Evolutionary conservation across 2,113 vertebrate species (phyloP).

Genomic region (Chrysemys picta): DNA sequence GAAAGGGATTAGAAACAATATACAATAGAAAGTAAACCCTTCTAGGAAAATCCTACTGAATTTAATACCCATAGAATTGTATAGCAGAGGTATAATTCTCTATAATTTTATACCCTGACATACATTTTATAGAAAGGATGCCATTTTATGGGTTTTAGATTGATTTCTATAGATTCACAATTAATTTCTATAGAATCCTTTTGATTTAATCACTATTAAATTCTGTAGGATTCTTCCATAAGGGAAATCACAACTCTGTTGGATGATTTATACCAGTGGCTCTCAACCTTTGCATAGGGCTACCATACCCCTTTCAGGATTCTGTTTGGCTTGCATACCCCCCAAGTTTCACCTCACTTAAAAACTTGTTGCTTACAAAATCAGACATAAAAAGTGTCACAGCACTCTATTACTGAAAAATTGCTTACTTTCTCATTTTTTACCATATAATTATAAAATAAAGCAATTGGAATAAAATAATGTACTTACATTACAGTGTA

Average conservation of each 20-base stretch:
- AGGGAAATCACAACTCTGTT: neutral
- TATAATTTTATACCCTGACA: neutral
- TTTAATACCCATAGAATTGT: neutral
- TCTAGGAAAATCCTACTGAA: neutral
- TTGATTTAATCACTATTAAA: neutral
- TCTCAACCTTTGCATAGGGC: too few species aligned
- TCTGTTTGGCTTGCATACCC: too few species aligned
- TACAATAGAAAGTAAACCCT: neutral
- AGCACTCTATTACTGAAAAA: too few species aligned
- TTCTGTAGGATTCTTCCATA: neutral
- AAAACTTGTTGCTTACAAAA: too few species aligned
- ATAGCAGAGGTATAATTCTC: neutral
- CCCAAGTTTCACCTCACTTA: too few species aligned
- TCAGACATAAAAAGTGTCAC: too few species aligned
- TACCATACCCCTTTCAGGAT: too few species aligned
- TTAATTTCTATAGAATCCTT: neutral
- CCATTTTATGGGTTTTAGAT: neutral
- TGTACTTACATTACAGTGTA: too few species aligned
- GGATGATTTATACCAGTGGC: neutral
- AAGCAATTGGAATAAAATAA: too few species aligned
- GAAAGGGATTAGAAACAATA: neutral
- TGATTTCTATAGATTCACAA: neutral
- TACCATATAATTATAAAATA: too few species aligned
- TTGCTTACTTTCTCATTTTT: too few species aligned
- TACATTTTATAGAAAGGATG: neutral